phyloP scores from a whole-genome alignment of 2,888 invertebrate genomes.

The Anodontia alba region DNA sequence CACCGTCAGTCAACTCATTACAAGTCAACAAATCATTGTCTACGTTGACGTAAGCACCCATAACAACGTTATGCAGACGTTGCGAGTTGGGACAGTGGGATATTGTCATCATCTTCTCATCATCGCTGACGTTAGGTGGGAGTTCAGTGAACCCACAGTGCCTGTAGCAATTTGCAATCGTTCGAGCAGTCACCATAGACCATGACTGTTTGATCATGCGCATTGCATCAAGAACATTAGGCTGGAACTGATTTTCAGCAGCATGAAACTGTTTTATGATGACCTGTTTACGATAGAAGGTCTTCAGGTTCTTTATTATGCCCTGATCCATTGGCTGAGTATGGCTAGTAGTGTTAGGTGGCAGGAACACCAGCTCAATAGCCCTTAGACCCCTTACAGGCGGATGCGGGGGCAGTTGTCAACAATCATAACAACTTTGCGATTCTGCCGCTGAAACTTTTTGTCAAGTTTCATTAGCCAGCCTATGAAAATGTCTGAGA shows the following conservation, averaged over 20 bases:
- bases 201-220: conserved; percentile 5
- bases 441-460: conserved; percentile 18
- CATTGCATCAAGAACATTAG: conserved; percentile 11
- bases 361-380: conserved; percentile 61
- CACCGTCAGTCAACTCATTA: background rate
- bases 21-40: background rate
- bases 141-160: conserved; percentile 2
- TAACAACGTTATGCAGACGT: background rate
- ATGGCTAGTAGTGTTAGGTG: conserved; percentile 63
- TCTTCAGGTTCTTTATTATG: conserved; percentile 55
- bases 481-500: conserved; percentile 47
- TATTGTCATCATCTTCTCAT: background rate
- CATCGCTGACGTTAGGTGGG: background rate
- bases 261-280: background rate
- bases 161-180: conserved; percentile 8
- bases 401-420: conserved; percentile 67
- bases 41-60: conserved; percentile 5
- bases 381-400: conserved; percentile 38
- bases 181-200: background rate
- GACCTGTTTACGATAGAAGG: conserved; percentile 30
- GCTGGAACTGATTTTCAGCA: background rate
- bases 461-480: conserved; percentile 61
- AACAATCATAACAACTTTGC: conserved; percentile 55
- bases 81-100: background rate
- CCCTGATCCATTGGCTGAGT: conserved; percentile 67